A percentile compares a stretch with the other conserved stretches of the same genome.
Conservation (phyloP, 2,113 vertebrate genomes). For the Cyanistes caeruleus region DNA sequence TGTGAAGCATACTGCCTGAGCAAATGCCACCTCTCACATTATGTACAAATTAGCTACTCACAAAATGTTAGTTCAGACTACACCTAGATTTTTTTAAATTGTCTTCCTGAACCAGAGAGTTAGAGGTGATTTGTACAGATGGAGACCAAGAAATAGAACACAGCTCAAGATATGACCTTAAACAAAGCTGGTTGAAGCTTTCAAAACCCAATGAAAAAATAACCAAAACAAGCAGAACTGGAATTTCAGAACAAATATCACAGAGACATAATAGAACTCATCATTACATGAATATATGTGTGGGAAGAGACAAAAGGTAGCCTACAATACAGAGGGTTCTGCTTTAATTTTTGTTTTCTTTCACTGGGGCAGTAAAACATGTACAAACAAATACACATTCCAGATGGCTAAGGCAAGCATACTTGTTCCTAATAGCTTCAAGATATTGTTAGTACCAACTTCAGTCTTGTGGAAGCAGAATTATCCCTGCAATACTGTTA, state of each 20-base stretch:
- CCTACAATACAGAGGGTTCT: not conserved
- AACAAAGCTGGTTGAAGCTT: not conserved
- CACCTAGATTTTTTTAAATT: not conserved
- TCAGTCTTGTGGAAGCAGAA: not conserved
- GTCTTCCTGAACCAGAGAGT: not conserved
- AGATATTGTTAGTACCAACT: not conserved
- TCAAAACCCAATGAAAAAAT: not conserved
- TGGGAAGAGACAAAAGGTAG: slow-evolving; percentile 4
- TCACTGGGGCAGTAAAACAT: slow-evolving; percentile 12
- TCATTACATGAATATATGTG: not conserved
- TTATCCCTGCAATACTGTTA: not conserved
- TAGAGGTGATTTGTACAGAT: not conserved
- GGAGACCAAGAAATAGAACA: not conserved
- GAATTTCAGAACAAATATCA: not conserved
- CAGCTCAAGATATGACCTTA: not conserved
- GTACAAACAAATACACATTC: slow-evolving; percentile 43
- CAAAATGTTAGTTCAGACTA: not conserved
- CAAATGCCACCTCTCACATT: not conserved
- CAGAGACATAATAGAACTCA: not conserved
- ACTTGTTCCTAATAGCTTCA: not conserved
- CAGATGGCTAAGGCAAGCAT: slow-evolving; percentile 25
- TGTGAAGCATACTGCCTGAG: not conserved
- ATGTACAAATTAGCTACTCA: not conserved
- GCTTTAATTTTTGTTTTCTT: slow-evolving; percentile 34
- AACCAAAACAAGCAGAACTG: not conserved